These are phyloP conservation scores for Atrichornis clamosus DNA, from an alignment of 2,113 vertebrate genomes.

Conservation along the genomic window DNA sequence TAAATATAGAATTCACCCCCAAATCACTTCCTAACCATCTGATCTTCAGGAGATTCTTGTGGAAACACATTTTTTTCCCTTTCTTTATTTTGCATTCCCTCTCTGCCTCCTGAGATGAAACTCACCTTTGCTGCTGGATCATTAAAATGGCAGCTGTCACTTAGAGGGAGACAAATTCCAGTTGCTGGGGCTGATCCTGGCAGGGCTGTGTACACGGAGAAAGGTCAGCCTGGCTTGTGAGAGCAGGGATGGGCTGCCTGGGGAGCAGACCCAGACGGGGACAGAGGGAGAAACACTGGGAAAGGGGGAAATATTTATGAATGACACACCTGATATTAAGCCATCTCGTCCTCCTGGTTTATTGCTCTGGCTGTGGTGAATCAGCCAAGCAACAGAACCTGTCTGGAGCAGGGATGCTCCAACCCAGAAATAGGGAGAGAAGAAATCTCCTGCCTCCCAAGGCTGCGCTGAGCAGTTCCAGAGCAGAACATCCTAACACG, in stretches of 20 bases:
- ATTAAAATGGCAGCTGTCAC: constrained; percentile 50
- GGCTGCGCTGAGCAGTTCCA: not conserved
- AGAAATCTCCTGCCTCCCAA: not conserved
- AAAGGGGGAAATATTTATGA: not conserved
- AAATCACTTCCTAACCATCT: constrained; percentile 26
- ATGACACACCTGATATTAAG: not conserved
- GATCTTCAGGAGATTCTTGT: constrained; percentile 6
- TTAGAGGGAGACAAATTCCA: constrained; percentile 26
- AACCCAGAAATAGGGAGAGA: not conserved
- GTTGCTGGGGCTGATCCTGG: constrained; percentile 20
- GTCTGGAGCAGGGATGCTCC: not conserved
- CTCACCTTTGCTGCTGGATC: constrained; percentile 9
- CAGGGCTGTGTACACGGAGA: not conserved
- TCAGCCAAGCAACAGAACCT: not conserved
- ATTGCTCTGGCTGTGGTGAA: not conserved
- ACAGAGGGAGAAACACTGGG: not conserved
- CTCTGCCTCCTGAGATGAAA: constrained; percentile 18
- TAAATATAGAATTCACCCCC: constrained; percentile 32
- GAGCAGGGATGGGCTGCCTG: not conserved
- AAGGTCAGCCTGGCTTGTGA: not conserved
- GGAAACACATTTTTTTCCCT: not conserved
- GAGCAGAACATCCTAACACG: not conserved
- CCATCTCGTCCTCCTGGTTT: not conserved
- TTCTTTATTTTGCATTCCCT: not conserved
- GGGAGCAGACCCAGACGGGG: not conserved